Evolutionary conservation across 1,140 invertebrate genomes (phyloP).

Genomic region (Heterodera carotae): DNA sequence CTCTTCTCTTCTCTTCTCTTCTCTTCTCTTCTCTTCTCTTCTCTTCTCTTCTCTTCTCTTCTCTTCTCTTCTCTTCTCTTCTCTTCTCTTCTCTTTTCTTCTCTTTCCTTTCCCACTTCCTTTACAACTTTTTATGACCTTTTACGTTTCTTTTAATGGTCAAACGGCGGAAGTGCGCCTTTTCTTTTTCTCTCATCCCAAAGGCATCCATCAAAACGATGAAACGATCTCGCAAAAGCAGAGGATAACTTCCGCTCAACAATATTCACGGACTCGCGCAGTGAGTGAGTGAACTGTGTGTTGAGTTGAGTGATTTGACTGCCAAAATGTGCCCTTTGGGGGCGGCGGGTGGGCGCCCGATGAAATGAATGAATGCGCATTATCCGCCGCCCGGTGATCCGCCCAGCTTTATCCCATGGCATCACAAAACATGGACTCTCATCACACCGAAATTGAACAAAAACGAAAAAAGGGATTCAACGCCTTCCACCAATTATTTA

Average conservation of each 20-base stretch:
- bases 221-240: not conserved
- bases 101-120: not conserved
- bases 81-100: not conserved
- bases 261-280: not conserved
- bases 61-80: too few relatives aligned
- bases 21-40: too few relatives aligned
- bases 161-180: too few relatives aligned
- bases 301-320: too few relatives aligned
- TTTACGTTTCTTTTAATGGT: not conserved
- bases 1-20: too few relatives aligned
- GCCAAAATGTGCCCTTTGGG: not conserved
- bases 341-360: too few relatives aligned
- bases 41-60: too few relatives aligned
- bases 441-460: not conserved
- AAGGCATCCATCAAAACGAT: not conserved
- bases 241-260: not conserved
- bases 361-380: too few relatives aligned
- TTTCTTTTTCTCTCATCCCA: not conserved
- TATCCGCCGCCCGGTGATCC: too few relatives aligned
- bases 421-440: not conserved
- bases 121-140: constrained; percentile 7
- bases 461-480: not conserved
- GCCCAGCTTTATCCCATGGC: not conserved
- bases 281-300: too few relatives aligned
- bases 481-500: not conserved